Evolutionary conservation across 2,113 vertebrate genomes (phyloP), one percentile per base, ranked within the genome.

Genomic region (Chaetops frenatus): DNA sequence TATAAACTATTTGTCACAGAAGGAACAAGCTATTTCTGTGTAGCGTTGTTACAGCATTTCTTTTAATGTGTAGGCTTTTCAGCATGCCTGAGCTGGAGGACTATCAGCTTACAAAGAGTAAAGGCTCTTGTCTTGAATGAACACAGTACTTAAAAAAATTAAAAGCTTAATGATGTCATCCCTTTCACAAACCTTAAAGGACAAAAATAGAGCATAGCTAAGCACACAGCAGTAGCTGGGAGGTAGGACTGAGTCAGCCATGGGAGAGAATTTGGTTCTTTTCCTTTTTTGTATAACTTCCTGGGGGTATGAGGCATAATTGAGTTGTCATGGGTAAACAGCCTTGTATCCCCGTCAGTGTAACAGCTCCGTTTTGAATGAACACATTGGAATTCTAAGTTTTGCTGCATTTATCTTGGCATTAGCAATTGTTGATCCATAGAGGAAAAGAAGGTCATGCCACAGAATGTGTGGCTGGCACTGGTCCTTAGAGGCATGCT

Each of bases 201-300:
- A 93, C 86, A 94, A 88, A 96, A 96, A 95, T 88, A 92, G 88
- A 88, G 65, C 93, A 88, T 36, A 90, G 72, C 86, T 95, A 71
- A 88, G 93, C 10, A 9, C 56, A 29, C 42, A 92, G 93, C 53
- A 86, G 18, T 86, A 95, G 80, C 82, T 42, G 57, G 76, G 95
- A 86, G 72, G 40, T 90, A 25, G 92, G 80, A 36, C 11, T 94
- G 95, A 96, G 86, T 95, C 96, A 96, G 53, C 45, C 28, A 0
- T 74, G 22, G 14, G 80, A 80, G 67, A 77, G 40, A 92, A 53
- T 47, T 60, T 33, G 28, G 28, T 93, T 93, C 60, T 86, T 81
- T 64, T 81, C 94, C 93, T 92, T 96, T 94, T 92, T 93, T 95
- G 93, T 96, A 12, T n/a, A 79, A 53, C 61, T 91, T 95, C 69